These are phyloP conservation scores for Agonopterix subpropinquella DNA, from an alignment of 2,888 invertebrate species.

Conservation along the genomic window DNA sequence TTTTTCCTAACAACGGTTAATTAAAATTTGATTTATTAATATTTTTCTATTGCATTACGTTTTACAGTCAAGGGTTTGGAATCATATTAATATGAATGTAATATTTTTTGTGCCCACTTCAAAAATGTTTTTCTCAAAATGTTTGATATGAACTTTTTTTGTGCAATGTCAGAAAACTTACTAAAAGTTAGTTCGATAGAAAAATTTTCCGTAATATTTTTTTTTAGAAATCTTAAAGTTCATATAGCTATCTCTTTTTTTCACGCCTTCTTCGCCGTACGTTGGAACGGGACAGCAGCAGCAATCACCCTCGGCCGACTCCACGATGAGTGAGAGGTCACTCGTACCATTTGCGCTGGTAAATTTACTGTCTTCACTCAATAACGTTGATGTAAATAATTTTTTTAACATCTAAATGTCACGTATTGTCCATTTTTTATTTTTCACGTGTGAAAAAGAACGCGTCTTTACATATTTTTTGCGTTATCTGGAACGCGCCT, in stretches of 20 bases:
- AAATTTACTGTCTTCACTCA: constrained; percentile 66
- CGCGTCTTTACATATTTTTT: constrained; percentile 16
- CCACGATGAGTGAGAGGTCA: constrained; percentile 72
- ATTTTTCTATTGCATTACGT: constrained; percentile 31
- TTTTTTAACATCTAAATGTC: constrained; percentile 18
- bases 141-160: no score
- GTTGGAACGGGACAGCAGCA: constrained; percentile 57
- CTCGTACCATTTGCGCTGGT: constrained; percentile 71
- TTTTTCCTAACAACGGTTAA: constrained; percentile 59
- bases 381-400: constrained; percentile 66
- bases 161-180: background rate
- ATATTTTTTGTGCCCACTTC: constrained; percentile 1
- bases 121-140: no score
- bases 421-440: constrained; percentile 14
- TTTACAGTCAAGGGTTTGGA: constrained; percentile 43
- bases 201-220: constrained; percentile 3
- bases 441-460: constrained; percentile 15
- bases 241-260: constrained; percentile 38
- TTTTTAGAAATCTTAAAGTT: constrained; percentile 7
- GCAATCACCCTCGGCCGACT: constrained; percentile 71
- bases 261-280: constrained; percentile 33
- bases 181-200: background rate
- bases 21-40: constrained; percentile 72
- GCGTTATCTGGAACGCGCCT: constrained; percentile 7
- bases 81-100: constrained; percentile 31